Base-by-base conservation (phyloP, 2,113 vertebrate species). In the Gobius niger region DNA sequence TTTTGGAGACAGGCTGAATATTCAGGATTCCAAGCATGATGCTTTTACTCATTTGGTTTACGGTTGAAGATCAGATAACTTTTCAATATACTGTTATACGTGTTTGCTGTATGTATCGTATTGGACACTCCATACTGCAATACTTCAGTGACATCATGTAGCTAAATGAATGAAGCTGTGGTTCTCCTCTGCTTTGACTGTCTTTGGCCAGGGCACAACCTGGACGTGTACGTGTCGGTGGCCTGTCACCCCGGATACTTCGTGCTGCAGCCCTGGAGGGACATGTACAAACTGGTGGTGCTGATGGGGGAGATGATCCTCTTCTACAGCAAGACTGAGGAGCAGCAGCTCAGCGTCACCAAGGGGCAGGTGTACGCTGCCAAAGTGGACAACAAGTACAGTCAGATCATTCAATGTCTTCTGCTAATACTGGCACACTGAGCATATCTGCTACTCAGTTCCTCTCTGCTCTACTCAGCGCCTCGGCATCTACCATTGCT, bases 231-330 rank as follows among this genome's bases (percentile, higher is more conserved):
- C 0, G 93, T 99, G 14, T 95, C 96, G 0, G 93, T 99, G 80
- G 98, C 96, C 19, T 99, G 98, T 80, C 98, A 99, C 82, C 98
- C 98, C 0, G 96, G 96, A 14, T 95, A 98, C 86, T 99, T 99
- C 81, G 94, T 98, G 72, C 92, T 98, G 75, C 98, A 99, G 88
- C 94, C 95, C 2, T 98, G 96, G 98, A 94, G 97, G 73, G 96
- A 98, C 60, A 93, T 98, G 77, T 96, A 95, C 78, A 96, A 96
- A 56, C 88, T 99, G 81, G 96, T 98, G 47, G 93, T 95, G 57
- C 78, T 99, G 18, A 97, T 98, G 96, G 97, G 96, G 68, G 96
- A 99, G 88, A 99, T 99, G 98, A 95, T 98, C 63, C 90, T 98
- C 0, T 94, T 95, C 84, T 99, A 99, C 82, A 98, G 95, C 42